Conservation (phyloP, 2,888 invertebrate genomes). For the Imbricaverruca yamaguchii region DNA sequence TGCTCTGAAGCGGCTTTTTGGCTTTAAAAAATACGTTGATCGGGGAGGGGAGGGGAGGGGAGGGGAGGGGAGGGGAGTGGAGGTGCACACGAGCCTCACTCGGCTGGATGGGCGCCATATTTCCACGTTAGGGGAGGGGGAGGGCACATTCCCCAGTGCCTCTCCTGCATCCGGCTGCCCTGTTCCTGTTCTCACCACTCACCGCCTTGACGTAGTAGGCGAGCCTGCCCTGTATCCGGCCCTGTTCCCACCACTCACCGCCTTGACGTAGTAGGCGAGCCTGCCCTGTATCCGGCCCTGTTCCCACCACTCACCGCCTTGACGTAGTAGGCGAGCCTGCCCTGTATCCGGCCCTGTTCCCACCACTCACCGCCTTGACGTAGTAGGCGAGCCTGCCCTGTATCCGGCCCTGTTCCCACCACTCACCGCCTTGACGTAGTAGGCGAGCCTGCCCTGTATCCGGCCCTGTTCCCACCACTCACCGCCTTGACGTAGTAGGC, state of each 20-base stretch:
- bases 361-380: conserved; percentile 44
- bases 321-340: conserved; percentile 59
- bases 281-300: conserved; percentile 53
- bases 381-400: conserved; percentile 67
- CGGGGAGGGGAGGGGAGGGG: too few species aligned
- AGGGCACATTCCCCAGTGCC: too few species aligned
- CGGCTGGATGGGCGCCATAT: too few species aligned
- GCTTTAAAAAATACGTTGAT: too few species aligned
- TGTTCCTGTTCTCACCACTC: conserved; percentile 29
- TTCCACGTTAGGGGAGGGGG: too few species aligned
- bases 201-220: conserved; percentile 53
- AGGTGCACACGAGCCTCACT: too few species aligned
- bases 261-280: conserved; percentile 54
- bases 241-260: conserved; percentile 37
- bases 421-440: conserved; percentile 47
- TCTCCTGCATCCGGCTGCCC: too few species aligned
- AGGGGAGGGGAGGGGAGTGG: too few species aligned
- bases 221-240: conserved; percentile 58
- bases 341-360: conserved; percentile 46
- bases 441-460: conserved; percentile 64
- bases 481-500: conserved; percentile 53
- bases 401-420: too few species aligned
- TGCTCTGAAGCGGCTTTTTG: too few species aligned
- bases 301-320: conserved; percentile 42
- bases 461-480: conserved; percentile 27